Evolutionary conservation across 2,797 vertebrate species (phyloP).

Genomic region (Aselliscus stoliczkanus): DNA sequence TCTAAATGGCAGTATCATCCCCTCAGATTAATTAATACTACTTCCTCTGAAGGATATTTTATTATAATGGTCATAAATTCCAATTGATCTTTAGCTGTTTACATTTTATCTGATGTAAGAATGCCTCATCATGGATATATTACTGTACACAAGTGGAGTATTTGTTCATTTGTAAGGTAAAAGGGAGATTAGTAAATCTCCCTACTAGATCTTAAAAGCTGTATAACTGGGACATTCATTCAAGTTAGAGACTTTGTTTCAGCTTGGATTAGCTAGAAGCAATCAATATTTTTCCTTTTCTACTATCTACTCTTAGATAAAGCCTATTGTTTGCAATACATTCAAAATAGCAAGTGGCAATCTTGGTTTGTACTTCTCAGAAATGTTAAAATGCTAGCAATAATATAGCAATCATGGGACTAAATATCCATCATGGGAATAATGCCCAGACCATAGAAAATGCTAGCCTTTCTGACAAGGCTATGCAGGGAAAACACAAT

Average conservation of each 20-base stretch:
- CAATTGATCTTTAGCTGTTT: background rate
- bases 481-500: constrained; percentile 42
- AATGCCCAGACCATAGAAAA: constrained; percentile 53
- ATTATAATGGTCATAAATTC: constrained; percentile 10
- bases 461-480: constrained; percentile 38
- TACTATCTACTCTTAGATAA: constrained; percentile 32
- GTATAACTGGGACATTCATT: background rate
- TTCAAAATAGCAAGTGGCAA: constrained; percentile 31
- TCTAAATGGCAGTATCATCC: background rate
- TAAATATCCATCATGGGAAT: constrained; percentile 43
- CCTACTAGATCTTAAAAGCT: background rate
- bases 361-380: constrained; percentile 51
- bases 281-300: constrained; percentile 25
- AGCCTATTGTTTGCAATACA: constrained; percentile 12
- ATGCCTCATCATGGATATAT: background rate
- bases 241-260: background rate
- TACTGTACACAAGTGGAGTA: background rate
- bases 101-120: background rate
- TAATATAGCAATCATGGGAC: constrained; percentile 41
- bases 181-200: background rate
- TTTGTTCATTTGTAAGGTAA: background rate
- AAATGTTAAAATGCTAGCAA: constrained; percentile 54
- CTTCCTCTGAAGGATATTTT: background rate
- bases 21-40: background rate
- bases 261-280: background rate